Evolutionary conservation across 2,797 vertebrate species (phyloP).

Genomic region (Pangasius djambal): DNA sequence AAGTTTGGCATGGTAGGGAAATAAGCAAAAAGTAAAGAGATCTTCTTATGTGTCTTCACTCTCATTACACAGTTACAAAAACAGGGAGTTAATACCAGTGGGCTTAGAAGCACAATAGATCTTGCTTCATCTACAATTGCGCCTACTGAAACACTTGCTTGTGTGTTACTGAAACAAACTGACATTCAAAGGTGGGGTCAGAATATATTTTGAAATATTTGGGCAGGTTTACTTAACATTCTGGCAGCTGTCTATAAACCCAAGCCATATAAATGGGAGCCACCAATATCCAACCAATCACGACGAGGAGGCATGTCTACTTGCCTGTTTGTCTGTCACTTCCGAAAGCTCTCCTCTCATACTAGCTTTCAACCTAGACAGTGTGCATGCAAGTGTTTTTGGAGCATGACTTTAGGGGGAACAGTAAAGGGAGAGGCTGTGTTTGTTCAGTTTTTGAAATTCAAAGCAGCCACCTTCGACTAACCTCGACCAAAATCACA

Average conservation of each 20-base stretch:
- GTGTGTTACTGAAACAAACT: not conserved
- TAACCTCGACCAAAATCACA: not conserved
- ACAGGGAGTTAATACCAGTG: not conserved
- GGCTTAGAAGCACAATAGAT: not conserved
- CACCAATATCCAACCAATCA: not conserved
- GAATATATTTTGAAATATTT: not conserved
- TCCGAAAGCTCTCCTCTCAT: not conserved
- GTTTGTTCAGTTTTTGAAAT: not conserved
- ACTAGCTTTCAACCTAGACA: not conserved
- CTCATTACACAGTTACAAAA: not conserved
- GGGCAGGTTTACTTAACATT: not conserved
- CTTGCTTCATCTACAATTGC: constrained; percentile 15
- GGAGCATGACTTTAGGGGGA: not conserved
- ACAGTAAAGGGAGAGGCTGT: not conserved
- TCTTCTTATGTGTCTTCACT: not conserved
- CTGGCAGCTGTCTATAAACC: not conserved
- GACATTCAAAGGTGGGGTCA: not conserved
- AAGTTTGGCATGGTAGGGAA: not conserved
- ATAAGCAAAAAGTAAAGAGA: not conserved
- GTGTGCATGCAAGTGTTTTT: not conserved
- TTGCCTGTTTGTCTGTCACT: not conserved
- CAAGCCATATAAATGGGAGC: not conserved
- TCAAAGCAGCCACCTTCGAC: not conserved
- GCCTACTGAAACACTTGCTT: not conserved
- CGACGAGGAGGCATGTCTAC: too few species aligned